Percentiles rank a stretch among this genome's conserved stretches.
phyloP scores from a whole-genome alignment of 23 tunicate genomes.

The Phallusia fumigata region DNA sequence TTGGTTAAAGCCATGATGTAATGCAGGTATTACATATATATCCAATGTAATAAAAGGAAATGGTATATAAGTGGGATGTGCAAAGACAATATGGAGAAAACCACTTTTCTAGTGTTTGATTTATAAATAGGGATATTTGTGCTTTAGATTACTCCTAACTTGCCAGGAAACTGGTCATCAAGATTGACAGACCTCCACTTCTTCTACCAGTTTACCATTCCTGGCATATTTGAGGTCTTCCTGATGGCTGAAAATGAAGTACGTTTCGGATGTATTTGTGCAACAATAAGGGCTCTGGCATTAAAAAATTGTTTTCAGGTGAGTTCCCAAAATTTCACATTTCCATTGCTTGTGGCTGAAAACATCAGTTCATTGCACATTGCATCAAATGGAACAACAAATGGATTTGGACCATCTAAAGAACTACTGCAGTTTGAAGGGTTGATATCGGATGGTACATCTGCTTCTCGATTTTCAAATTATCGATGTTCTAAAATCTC shows the following conservation, averaged over 20 bases:
- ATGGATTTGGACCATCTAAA: background rate
- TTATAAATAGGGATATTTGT: too few species aligned
- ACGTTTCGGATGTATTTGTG: background rate
- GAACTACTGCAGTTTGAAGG: background rate
- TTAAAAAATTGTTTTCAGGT: background rate
- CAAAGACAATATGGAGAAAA: too few species aligned
- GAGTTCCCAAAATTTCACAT: background rate
- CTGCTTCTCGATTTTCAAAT: background rate
- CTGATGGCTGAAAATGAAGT: slow-evolving; percentile 11
- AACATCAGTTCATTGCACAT: background rate
- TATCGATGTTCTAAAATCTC: background rate
- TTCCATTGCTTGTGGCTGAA: background rate
- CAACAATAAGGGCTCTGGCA: background rate
- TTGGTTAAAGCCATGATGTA: too few species aligned
- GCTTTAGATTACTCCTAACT: too few species aligned
- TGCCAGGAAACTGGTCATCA: too few species aligned
- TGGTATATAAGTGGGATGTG: too few species aligned
- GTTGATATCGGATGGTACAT: background rate
- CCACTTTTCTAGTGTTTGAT: too few species aligned
- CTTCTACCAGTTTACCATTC: background rate
- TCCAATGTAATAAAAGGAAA: too few species aligned
- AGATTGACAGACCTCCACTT: background rate
- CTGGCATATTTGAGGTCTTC: background rate
- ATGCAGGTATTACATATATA: too few species aligned
- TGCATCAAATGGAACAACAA: background rate